These are phyloP conservation scores for Odontothrips loti DNA, from an alignment of 2,888 invertebrate species.

Conservation along the genomic window DNA sequence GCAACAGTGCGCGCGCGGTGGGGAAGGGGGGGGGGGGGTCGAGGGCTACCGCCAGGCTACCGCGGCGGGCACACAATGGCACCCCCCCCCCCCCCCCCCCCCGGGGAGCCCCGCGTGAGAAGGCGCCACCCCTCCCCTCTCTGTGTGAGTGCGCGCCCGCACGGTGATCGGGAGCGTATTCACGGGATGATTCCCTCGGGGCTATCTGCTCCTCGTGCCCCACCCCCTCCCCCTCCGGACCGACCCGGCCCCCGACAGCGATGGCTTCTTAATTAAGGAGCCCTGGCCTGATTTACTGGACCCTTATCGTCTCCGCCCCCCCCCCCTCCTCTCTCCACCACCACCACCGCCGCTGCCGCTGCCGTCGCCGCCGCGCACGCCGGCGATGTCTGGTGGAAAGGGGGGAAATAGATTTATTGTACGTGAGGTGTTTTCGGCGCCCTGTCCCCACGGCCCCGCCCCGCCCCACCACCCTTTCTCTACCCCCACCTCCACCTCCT, in stretches of 20 bases:
- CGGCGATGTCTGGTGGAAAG: background rate
- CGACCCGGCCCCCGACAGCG: background rate
- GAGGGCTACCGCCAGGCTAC: too few relatives aligned
- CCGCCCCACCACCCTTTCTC: background rate
- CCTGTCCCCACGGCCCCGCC: background rate
- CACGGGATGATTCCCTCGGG: background rate
- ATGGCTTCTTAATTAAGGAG: constrained; percentile 22
- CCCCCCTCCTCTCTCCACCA: background rate
- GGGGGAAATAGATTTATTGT: constrained; percentile 16
- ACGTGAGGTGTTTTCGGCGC: constrained; percentile 24
- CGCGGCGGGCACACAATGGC: background rate
- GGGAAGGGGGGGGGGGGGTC: too few relatives aligned
- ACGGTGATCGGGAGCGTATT: constrained; percentile 9
- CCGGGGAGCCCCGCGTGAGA: background rate
- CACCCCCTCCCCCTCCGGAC: background rate
- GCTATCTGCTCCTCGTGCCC: background rate
- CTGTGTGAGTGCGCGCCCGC: background rate
- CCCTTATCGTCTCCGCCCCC: background rate
- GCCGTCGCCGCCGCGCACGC: too few relatives aligned
- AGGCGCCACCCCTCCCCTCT: background rate
- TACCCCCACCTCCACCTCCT: background rate
- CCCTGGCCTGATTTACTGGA: constrained; percentile 22
- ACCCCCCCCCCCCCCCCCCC: background rate
- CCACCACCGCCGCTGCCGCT: background rate
- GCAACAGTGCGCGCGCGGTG: too few relatives aligned